Percentiles rank a stretch among this genome's conserved stretches.
Conservation (phyloP, 2,797 vertebrate genomes). For the Anguilla anguilla region DNA sequence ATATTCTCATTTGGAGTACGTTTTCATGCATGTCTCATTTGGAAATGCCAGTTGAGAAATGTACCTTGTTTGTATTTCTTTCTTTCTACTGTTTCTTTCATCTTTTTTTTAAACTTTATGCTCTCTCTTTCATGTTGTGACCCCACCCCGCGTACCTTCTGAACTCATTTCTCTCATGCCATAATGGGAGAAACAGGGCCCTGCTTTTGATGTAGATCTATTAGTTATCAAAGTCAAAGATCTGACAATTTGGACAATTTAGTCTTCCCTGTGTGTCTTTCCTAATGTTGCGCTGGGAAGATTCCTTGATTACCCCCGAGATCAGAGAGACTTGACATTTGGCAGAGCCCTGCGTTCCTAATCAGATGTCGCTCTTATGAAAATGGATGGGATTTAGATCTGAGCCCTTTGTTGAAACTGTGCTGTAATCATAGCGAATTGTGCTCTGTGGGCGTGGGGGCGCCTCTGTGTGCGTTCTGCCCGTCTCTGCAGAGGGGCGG, state of each 20-base stretch:
- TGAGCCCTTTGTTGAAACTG: neutral
- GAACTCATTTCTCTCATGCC: neutral
- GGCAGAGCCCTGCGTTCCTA: neutral
- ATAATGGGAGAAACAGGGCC: neutral
- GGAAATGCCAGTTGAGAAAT: neutral
- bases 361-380: neutral
- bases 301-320: neutral
- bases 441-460: neutral
- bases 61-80: neutral
- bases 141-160: neutral
- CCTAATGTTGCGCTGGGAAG: neutral
- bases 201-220: neutral
- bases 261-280: neutral
- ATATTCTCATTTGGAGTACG: neutral
- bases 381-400: neutral
- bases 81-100: neutral
- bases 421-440: neutral
- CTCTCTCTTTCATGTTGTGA: neutral
- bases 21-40: neutral
- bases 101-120: neutral
- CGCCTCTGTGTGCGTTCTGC: neutral
- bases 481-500: neutral
- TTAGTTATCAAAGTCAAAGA: conserved; percentile 9
- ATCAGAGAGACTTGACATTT: conserved; percentile 19
- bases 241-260: neutral